phyloP scores from a whole-genome alignment of 2,888 invertebrate species.

The Heteropelma amictum region DNA sequence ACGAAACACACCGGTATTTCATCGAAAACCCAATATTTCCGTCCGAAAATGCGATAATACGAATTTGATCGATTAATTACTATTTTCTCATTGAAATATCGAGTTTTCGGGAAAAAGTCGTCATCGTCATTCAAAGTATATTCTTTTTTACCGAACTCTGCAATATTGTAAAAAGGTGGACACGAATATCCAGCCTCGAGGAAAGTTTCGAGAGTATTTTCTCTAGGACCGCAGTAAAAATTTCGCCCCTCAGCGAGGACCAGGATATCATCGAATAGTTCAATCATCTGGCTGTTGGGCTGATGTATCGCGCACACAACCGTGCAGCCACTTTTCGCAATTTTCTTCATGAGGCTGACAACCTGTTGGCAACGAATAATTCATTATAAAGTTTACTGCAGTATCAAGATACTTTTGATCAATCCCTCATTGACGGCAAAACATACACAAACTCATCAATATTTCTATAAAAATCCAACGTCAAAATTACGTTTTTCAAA shows the following conservation, averaged over 20 bases:
- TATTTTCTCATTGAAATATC: too few species aligned
- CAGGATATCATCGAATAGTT: constrained; percentile 86
- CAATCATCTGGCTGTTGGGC: constrained; percentile 87
- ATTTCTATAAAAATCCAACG: too few species aligned
- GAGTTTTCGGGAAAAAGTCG: background rate
- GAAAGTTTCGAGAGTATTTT: constrained; percentile 82
- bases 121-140: background rate
- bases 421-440: too few species aligned
- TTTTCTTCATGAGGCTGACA: constrained; percentile 81
- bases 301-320: constrained; percentile 90
- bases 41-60: too few species aligned
- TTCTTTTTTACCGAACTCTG: constrained; percentile 84
- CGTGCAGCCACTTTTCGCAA: constrained; percentile 84
- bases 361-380: constrained; percentile 71
- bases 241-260: constrained; percentile 84
- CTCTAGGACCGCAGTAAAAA: constrained; percentile 84
- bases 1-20: too few species aligned
- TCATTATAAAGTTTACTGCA: too few species aligned
- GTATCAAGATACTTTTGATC: too few species aligned
- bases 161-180: constrained; percentile 88
- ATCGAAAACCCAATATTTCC: too few species aligned
- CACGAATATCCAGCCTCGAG: constrained; percentile 82
- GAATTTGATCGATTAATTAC: too few species aligned
- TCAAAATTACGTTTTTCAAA: too few species aligned
- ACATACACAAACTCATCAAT: too few species aligned